These are phyloP conservation scores for Apodemia mormo DNA, from an alignment of 2,888 invertebrate species.

Conservation along the genomic window DNA sequence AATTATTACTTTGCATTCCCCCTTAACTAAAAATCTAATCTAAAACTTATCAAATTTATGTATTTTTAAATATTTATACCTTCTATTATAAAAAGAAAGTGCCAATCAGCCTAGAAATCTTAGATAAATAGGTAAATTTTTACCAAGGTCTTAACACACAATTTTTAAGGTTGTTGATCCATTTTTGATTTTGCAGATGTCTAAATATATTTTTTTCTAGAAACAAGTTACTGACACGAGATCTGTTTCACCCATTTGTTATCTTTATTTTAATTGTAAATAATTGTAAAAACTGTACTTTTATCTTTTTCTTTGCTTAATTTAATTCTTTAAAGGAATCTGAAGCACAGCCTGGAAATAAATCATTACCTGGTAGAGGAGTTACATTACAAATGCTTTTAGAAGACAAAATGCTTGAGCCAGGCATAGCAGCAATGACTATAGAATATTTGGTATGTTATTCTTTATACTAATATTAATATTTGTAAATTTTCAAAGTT, in stretches of 20 bases:
- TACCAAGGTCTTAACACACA: too few species aligned
- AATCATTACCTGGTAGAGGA: conserved; percentile 82
- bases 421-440: conserved; percentile 92
- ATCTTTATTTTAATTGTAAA: neutral
- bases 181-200: too few species aligned
- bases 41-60: too few species aligned
- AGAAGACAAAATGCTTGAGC: conserved; percentile 91
- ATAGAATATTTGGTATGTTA: conserved; percentile 92
- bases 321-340: conserved; percentile 56
- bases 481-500: neutral
- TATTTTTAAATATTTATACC: too few species aligned
- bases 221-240: neutral
- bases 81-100: too few species aligned
- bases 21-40: too few species aligned
- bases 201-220: too few species aligned
- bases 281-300: neutral
- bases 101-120: too few species aligned
- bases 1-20: too few species aligned
- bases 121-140: too few species aligned
- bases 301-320: neutral
- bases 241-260: too few species aligned
- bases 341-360: conserved; percentile 71
- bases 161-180: too few species aligned
- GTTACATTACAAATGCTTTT: conserved; percentile 93
- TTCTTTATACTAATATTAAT: neutral